These are phyloP conservation scores for Bubo blakistoni DNA, from an alignment of 2,113 vertebrate genomes.

Conservation along the genomic window DNA sequence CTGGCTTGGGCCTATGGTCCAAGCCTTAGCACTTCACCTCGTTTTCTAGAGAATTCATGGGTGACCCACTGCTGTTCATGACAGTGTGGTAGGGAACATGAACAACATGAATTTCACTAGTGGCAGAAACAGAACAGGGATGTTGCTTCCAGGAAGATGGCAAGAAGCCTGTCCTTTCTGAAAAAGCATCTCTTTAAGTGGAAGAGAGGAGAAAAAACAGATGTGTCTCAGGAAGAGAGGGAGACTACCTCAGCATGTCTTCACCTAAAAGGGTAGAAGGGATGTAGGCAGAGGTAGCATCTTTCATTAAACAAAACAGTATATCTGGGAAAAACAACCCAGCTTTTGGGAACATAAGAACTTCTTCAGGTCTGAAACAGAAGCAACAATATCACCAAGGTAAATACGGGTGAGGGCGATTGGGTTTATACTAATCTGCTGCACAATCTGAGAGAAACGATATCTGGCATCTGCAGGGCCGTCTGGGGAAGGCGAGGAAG, in stretches of 20 bases:
- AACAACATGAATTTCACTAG: not conserved
- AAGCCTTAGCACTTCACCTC: too few species aligned
- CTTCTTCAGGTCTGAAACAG: not conserved
- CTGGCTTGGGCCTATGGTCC: too few species aligned
- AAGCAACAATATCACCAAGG: not conserved
- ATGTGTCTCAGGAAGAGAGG: not conserved
- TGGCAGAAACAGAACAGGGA: not conserved
- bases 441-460: not conserved
- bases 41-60: not conserved
- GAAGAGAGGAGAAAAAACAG: not conserved
- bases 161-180: not conserved
- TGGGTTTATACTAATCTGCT: not conserved
- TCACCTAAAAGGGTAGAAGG: not conserved
- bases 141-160: not conserved
- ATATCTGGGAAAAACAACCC: not conserved
- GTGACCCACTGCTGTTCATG: not conserved
- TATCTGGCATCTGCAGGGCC: not conserved
- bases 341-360: not conserved
- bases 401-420: not conserved
- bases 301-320: not conserved
- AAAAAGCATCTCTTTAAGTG: not conserved
- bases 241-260: not conserved
- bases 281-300: not conserved
- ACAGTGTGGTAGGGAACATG: not conserved
- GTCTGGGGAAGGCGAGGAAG: accelerated